These are phyloP conservation scores for Pogonocherus hispidulus DNA, from an alignment of 2,888 invertebrate genomes.

Conservation along the genomic window DNA sequence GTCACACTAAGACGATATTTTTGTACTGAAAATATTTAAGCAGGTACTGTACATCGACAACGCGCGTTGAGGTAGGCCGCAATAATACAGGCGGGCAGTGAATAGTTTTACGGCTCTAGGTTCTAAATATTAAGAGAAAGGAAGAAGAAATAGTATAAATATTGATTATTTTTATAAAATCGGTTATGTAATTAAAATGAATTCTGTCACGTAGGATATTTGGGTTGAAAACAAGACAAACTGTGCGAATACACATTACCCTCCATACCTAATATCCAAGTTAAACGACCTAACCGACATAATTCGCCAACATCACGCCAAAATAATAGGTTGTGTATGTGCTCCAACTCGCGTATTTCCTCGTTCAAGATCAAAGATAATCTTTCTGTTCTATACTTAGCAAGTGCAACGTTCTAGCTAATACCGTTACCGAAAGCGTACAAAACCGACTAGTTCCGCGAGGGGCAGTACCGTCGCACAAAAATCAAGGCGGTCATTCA, in stretches of 20 bases:
- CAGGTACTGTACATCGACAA: too few species aligned
- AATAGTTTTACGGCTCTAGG: too few species aligned
- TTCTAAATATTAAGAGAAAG: too few species aligned
- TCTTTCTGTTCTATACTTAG: conserved; percentile 45
- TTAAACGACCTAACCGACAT: background rate
- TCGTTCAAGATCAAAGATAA: conserved; percentile 47
- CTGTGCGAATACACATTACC: too few species aligned
- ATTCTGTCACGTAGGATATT: background rate
- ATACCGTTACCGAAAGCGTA: conserved; percentile 53
- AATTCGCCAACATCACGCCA: background rate
- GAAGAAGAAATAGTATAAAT: background rate
- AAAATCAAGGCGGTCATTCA: conserved; percentile 55
- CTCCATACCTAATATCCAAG: background rate
- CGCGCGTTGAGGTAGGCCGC: too few species aligned
- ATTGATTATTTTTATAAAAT: background rate
- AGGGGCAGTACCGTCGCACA: conserved; percentile 32
- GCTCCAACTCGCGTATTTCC: conserved; percentile 30
- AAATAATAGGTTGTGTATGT: conserved; percentile 7
- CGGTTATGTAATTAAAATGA: too few species aligned
- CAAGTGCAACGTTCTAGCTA: conserved; percentile 53
- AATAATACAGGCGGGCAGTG: too few species aligned
- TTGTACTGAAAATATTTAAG: too few species aligned
- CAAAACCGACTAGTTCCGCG: conserved; percentile 24
- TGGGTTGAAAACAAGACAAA: too few species aligned
- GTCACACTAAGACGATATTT: too few species aligned